Percentiles rank a stretch among this genome's conserved stretches.
Conservation (phyloP, 2,113 vertebrate genomes). For the Brachypteracias leptosomus region DNA sequence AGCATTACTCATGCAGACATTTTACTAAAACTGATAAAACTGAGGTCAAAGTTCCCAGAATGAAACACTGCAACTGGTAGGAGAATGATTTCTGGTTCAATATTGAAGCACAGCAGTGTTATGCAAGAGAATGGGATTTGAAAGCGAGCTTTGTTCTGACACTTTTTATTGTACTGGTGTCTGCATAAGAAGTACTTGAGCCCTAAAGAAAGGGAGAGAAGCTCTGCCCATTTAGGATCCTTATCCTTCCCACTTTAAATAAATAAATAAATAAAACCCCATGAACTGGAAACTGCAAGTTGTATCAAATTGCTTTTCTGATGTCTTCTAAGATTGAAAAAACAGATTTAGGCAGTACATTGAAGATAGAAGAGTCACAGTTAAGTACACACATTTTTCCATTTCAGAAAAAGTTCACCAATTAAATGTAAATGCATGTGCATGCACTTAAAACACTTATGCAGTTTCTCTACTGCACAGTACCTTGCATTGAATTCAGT, state of each 20-base stretch:
- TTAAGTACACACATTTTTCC: not conserved
- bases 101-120: not conserved
- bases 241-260: not conserved
- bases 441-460: not conserved
- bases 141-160: not conserved
- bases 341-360: not conserved
- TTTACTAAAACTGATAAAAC: not conserved
- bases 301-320: not conserved
- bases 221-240: not conserved
- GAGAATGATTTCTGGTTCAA: not conserved
- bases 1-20: not conserved
- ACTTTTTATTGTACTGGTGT: not conserved
- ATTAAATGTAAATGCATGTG: conserved; percentile 17
- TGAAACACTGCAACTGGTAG: not conserved
- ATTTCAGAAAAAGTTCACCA: not conserved
- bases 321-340: not conserved
- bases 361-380: not conserved
- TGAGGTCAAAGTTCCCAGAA: not conserved
- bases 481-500: not conserved
- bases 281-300: not conserved
- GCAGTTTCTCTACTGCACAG: not conserved
- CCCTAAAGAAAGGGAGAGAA: not conserved
- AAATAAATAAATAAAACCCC: not conserved
- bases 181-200: not conserved
- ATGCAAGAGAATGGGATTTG: not conserved